Percentiles rank a stretch among this genome's conserved stretches.
Conservation (phyloP, 2,888 invertebrate species). For the Oeneis ivallda region DNA sequence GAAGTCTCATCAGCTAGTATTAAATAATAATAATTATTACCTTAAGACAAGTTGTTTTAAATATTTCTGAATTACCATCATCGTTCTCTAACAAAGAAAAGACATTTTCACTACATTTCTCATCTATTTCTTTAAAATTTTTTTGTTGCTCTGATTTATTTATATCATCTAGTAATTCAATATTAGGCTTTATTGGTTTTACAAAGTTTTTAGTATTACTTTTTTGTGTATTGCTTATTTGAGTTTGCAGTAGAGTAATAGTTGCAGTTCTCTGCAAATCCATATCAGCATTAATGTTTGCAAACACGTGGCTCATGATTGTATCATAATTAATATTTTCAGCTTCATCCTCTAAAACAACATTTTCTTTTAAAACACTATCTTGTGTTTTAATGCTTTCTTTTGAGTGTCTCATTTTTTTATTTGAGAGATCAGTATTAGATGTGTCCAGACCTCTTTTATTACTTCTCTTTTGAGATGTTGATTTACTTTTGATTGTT, state of each 20-base stretch:
- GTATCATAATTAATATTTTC: constrained; percentile 65
- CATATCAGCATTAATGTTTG: constrained; percentile 70
- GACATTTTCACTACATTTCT: constrained; percentile 67
- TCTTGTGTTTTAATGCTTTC: constrained; percentile 21
- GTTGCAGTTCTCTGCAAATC: constrained; percentile 32
- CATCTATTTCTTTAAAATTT: constrained; percentile 26
- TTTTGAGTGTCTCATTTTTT: constrained; percentile 53
- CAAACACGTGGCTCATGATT: constrained; percentile 68
- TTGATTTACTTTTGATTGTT: constrained; percentile 46
- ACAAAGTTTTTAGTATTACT: neutral
- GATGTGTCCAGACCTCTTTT: constrained; percentile 56
- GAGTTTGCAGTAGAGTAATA: neutral
- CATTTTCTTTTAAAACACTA: constrained; percentile 29
- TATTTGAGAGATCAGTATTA: constrained; percentile 48
- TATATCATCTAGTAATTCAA: constrained; percentile 16
- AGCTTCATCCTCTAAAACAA: constrained; percentile 48
- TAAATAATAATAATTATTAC: constrained; percentile 19
- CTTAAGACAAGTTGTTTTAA: constrained; percentile 23
- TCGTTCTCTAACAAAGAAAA: constrained; percentile 61
- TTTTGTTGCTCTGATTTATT: neutral
- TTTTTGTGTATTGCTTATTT: constrained; percentile 21
- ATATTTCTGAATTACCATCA: constrained; percentile 33
- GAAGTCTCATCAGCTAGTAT: too few relatives aligned
- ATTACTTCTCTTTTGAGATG: constrained; percentile 49
- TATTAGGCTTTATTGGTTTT: constrained; percentile 1